Evolutionary conservation across 1,140 invertebrate genomes (phyloP), one percentile per base, ranked within the genome.

Genomic region (Euura saliciscinereae): DNA sequence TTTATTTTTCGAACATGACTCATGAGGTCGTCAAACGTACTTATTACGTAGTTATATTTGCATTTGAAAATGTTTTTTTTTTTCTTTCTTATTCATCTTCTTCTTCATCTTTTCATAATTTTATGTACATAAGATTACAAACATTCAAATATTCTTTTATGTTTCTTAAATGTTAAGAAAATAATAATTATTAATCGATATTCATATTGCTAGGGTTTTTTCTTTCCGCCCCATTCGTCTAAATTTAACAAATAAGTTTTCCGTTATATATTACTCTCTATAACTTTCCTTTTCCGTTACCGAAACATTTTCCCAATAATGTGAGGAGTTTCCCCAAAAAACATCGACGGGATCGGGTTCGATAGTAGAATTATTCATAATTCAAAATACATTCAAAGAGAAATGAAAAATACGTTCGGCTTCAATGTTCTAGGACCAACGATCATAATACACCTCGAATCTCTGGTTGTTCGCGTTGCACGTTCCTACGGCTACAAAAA

Each of bases 61-160:
- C 65, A 75, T 73, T 79, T 65, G 71, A 78, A 79, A 78, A 76
- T 71, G 45, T 72, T 72, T 28, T 67, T 46, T 46, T 28, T 28
- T 28, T 28, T 66, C 43, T 71, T 10, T 44, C n/a, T 66, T 42
- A 66, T 71, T 68, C 66, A 64, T 73, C 43, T 64, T 28, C 28
- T 28, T 28, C 28, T 28, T 59, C 8, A 59, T 59, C 51, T 75
- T 73, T 44, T 71, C 70, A 78, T 75, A 75, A 73, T 80, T 66
- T 73, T 83, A 83, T 82, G 73, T 82, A 84, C 80, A 83, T 77
- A 82, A 83, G 74, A 80, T 82, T 82, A 82, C 76, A 83, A 83
- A 83, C 78, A 82, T 78, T 79, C 78, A 82, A 80, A 80, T 78
- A 81, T 78, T 76, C 65, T 77, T 76, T 66, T 74, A 71, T 73